Conservation (phyloP, 2,113 vertebrate genomes). For the Myotis lucifugus region DNA sequence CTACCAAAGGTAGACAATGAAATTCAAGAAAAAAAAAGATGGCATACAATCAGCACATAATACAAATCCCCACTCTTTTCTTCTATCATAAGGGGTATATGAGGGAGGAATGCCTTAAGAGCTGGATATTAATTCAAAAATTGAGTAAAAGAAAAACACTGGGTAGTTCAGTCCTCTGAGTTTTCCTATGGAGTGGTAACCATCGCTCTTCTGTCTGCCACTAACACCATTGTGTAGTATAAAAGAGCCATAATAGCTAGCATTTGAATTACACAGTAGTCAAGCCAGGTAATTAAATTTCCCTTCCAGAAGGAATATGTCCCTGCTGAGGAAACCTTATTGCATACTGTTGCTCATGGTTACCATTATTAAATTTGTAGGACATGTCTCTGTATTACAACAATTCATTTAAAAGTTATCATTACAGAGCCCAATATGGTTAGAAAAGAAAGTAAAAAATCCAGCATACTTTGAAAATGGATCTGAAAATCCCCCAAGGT, state of each 20-base stretch:
- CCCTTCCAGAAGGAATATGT: constrained; percentile 76
- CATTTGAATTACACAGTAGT: constrained; percentile 77
- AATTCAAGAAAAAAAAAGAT: constrained; percentile 40
- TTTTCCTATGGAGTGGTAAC: constrained; percentile 2
- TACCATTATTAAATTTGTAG: constrained; percentile 80
- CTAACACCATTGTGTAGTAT: constrained; percentile 48
- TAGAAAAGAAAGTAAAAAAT: constrained; percentile 55
- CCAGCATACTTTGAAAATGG: constrained; percentile 38
- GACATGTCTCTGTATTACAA: constrained; percentile 73
- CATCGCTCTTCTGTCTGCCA: constrained; percentile 47
- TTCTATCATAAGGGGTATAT: constrained; percentile 10
- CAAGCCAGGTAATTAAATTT: constrained; percentile 80
- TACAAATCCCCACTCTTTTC: constrained; percentile 32
- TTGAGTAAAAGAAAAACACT: constrained; percentile 4
- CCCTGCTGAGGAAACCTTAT: constrained; percentile 76
- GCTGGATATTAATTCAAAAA: constrained; percentile 56
- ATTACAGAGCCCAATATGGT: constrained; percentile 61
- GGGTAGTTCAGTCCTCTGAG: constrained; percentile 6
- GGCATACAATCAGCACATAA: constrained; percentile 5
- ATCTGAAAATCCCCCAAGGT: constrained; percentile 34
- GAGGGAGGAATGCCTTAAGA: constrained; percentile 32
- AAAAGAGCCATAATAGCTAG: constrained; percentile 53
- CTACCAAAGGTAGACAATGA: constrained; percentile 9
- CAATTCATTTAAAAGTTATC: constrained; percentile 72
- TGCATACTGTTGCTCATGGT: constrained; percentile 70